Conservation (phyloP, 53 echinoderm and acorn worm species). For the Luidia sarsii region DNA sequence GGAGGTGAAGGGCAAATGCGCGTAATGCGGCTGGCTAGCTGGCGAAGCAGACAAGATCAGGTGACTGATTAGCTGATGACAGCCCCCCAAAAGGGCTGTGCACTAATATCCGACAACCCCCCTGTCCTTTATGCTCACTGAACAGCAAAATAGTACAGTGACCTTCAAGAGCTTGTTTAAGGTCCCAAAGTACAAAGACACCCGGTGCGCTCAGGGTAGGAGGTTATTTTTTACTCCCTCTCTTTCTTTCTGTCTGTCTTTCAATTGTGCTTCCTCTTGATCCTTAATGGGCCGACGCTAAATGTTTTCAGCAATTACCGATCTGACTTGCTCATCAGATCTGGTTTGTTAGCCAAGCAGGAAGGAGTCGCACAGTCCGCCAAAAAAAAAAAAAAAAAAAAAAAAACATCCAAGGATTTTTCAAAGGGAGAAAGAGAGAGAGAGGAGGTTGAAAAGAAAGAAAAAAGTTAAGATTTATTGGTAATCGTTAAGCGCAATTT, state of each 20-base stretch:
- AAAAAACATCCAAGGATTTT: not conserved
- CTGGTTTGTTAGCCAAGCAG: slow-evolving; percentile 40
- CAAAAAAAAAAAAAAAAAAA: too few relatives aligned
- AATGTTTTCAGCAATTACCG: slow-evolving; percentile 42
- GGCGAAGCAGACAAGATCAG: too few relatives aligned
- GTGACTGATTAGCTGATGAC: slow-evolving; percentile 22
- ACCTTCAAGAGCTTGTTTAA: not conserved
- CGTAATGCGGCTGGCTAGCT: too few relatives aligned
- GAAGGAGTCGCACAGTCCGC: not conserved
- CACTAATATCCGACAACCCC: too few relatives aligned
- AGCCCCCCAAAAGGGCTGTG: not conserved
- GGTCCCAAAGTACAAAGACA: slow-evolving; percentile 46
- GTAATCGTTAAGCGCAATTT: slow-evolving; percentile 44
- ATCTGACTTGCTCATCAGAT: slow-evolving; percentile 28
- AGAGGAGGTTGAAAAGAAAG: too few relatives aligned
- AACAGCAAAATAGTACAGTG: slow-evolving; percentile 36
- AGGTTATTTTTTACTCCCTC: not conserved
- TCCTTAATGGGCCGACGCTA: slow-evolving; percentile 13
- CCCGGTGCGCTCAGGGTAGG: not conserved
- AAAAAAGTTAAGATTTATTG: slow-evolving; percentile 32
- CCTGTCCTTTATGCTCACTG: too few relatives aligned
- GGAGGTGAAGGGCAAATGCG: too few relatives aligned
- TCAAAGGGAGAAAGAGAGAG: not conserved
- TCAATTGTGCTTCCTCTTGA: too few relatives aligned
- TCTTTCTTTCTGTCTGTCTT: not conserved